Conservation (phyloP, 2,113 vertebrate species). For the Athene noctua region DNA sequence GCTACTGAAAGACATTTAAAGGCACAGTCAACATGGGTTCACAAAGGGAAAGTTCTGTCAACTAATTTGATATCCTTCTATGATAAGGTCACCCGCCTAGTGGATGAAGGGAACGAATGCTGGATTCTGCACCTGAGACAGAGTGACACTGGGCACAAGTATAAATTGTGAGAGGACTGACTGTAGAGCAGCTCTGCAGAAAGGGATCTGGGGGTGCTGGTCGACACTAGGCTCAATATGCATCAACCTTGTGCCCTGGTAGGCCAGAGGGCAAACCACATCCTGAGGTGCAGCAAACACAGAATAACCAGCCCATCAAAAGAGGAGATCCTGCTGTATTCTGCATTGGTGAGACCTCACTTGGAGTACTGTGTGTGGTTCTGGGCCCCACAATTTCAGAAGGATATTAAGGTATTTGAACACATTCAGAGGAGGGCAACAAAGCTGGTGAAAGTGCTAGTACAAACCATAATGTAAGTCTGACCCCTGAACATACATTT, state of each 20-base stretch:
- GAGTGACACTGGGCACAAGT: neutral
- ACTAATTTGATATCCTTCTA: neutral
- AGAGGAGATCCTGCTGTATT: neutral
- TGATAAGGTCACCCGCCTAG: fast-evolving
- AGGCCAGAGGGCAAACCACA: neutral
- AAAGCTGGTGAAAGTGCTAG: neutral
- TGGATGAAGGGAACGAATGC: neutral
- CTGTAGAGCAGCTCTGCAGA: neutral
- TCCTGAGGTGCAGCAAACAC: neutral
- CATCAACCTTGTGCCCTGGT: neutral
- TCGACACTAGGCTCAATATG: neutral
- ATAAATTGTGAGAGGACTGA: neutral
- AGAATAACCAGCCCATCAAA: fast-evolving
- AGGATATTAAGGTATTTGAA: neutral
- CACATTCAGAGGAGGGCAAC: neutral
- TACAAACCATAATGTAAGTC: neutral
- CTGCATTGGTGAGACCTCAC: neutral
- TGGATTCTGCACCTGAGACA: neutral
- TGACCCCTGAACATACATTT: neutral
- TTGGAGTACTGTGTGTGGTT: neutral
- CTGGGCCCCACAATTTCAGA: neutral
- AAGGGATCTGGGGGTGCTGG: neutral
- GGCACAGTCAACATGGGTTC: neutral
- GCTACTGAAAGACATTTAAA: neutral
- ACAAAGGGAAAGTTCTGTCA: neutral